A percentile compares a stretch with the other conserved stretches of the same genome.
Conservation (phyloP, 2,888 invertebrate species). For the Lydus trimaculatus region DNA sequence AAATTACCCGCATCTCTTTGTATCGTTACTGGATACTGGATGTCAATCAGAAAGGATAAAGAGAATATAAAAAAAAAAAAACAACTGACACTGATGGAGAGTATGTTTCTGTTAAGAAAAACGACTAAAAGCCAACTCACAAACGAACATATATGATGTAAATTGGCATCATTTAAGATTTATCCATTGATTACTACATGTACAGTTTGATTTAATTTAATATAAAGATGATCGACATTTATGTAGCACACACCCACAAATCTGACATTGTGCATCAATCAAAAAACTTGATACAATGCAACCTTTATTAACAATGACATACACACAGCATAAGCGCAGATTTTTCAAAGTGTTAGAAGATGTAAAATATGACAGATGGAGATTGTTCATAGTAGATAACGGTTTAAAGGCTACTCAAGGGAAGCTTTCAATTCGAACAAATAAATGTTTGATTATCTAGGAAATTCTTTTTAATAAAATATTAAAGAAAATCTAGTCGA, state of each 20-base stretch:
- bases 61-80: neutral
- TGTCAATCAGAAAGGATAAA: neutral
- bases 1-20: conserved; percentile 29
- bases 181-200: neutral
- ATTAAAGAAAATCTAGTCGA: no score
- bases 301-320: neutral
- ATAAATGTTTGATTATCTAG: neutral
- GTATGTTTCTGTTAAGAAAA: neutral
- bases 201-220: conserved; percentile 11
- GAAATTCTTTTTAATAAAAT: no score
- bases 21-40: conserved; percentile 8
- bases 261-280: conserved; percentile 30
- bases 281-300: conserved; percentile 13
- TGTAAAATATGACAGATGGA: neutral
- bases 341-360: neutral
- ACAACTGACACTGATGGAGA: neutral
- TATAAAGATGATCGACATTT: conserved; percentile 25
- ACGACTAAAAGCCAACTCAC: neutral
- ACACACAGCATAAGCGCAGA: neutral
- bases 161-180: neutral
- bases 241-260: conserved; percentile 24
- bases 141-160: neutral
- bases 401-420: neutral
- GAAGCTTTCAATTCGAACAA: neutral
- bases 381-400: neutral